phyloP scores from a whole-genome alignment of 2,797 vertebrate species.

The Aphelocoma californica region DNA sequence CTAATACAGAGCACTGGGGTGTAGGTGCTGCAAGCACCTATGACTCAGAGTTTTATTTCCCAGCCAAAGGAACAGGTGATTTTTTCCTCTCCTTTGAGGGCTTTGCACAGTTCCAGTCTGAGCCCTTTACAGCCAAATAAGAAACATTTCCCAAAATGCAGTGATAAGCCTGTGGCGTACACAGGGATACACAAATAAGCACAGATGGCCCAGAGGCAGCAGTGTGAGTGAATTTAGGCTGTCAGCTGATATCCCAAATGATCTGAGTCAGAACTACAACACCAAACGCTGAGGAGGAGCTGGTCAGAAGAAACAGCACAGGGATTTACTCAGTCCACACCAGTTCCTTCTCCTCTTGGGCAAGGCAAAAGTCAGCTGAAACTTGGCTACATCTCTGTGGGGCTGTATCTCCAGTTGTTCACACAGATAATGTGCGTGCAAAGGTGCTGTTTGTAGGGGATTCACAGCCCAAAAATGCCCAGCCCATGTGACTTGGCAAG shows the following conservation, averaged over 20 bases:
- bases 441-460: not conserved
- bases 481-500: not conserved
- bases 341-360: not conserved
- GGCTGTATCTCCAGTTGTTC: rapidly evolving
- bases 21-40: not conserved
- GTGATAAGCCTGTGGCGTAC: not conserved
- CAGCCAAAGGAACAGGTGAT: not conserved
- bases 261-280: not conserved
- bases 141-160: not conserved
- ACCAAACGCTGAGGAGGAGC: not conserved
- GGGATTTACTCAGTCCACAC: not conserved
- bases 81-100: not conserved
- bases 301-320: not conserved
- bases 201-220: not conserved
- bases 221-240: not conserved
- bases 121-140: not conserved
- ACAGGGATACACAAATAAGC: not conserved
- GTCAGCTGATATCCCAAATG: not conserved
- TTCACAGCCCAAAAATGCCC: not conserved
- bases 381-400: not conserved
- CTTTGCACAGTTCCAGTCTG: not conserved
- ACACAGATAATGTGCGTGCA: rapidly evolving
- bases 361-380: not conserved
- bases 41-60: not conserved
- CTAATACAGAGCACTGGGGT: not conserved